Percentiles rank a stretch among this genome's conserved stretches.
phyloP scores from a whole-genome alignment of 1,140 invertebrate species.

The Monochamus saltuarius region DNA sequence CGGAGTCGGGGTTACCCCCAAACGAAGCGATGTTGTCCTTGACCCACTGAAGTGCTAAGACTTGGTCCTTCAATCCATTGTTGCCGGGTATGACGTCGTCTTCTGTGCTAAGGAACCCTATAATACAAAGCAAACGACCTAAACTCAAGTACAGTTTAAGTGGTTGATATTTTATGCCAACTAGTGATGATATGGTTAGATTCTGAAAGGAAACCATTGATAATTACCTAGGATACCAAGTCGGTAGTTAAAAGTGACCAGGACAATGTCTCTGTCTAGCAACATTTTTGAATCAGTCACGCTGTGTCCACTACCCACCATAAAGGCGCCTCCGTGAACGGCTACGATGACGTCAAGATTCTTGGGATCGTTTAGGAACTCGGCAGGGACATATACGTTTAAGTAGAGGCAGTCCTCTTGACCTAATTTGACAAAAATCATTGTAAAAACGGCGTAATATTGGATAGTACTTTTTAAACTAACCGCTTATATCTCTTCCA shows the following conservation, averaged over 20 bases:
- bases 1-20: constrained; percentile 55
- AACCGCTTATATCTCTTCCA: too few species aligned
- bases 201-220: too few species aligned
- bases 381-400: constrained; percentile 51
- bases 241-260: constrained; percentile 65
- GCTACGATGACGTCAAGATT: constrained; percentile 57
- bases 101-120: constrained; percentile 59
- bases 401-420: constrained; percentile 57
- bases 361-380: neutral
- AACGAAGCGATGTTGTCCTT: constrained; percentile 57
- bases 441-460: too few species aligned
- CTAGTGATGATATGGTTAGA: too few species aligned
- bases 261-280: constrained; percentile 60
- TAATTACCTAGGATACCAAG: constrained; percentile 58
- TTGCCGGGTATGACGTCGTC: constrained; percentile 58
- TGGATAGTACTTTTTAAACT: too few species aligned
- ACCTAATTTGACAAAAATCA: constrained; percentile 35
- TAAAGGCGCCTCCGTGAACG: constrained; percentile 61
- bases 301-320: constrained; percentile 52
- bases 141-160: too few species aligned
- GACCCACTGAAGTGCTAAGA: constrained; percentile 61
- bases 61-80: constrained; percentile 64
- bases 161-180: too few species aligned
- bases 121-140: neutral
- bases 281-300: constrained; percentile 52